Evolutionary conservation across 2,888 invertebrate species (phyloP), one percentile per base, ranked within the genome.

Genomic region (Eilema sororculum): DNA sequence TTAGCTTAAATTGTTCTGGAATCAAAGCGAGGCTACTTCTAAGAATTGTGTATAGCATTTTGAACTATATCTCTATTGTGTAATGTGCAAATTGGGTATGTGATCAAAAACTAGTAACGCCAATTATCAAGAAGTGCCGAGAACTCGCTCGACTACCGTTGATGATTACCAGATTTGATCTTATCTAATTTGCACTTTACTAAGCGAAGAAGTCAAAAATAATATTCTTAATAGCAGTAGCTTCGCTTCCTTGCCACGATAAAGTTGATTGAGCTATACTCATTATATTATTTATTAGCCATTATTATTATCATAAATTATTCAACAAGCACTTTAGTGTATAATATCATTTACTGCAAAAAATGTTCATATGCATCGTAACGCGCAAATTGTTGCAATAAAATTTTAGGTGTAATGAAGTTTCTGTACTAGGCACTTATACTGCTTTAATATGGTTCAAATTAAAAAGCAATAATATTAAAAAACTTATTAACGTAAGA

Each of bases 401-500:
- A 46, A n/a, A 52, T 52, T 6, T 60, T 1, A 62, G 10, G 25
- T 69, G 63, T 60, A 46, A n/a, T 56, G 41, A 73, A 68, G 41
- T 60, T 68, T 57, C 59, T 28, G 65, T 72, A 56, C 57, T 67
- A 30, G 61, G 24, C n/a, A 41, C 5, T 62, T 41, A 10, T 20
- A 37, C 16, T 22, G 13, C 61, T 62, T 62, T 22, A 13, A 37
- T 13, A 16, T n/a, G 25, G 33, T 24, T 24, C 33, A 8, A 61
- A 58, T 13, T 28, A 28, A 62, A 69, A 41, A 59, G 65, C 69
- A 65, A 69, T 76, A 69, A 66, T n/a, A n/a, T 71, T 76, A 70
- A 58, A 8, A 16, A 30, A 70, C 16, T 58, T 13, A 33, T 59
- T 57, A 22, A 33, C 5, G 24, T 59, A 28, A 65, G 68, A 74